Evolutionary conservation across 2,113 vertebrate genomes (phyloP).

Genomic region (Hypocryptadius cinnamomeus): DNA sequence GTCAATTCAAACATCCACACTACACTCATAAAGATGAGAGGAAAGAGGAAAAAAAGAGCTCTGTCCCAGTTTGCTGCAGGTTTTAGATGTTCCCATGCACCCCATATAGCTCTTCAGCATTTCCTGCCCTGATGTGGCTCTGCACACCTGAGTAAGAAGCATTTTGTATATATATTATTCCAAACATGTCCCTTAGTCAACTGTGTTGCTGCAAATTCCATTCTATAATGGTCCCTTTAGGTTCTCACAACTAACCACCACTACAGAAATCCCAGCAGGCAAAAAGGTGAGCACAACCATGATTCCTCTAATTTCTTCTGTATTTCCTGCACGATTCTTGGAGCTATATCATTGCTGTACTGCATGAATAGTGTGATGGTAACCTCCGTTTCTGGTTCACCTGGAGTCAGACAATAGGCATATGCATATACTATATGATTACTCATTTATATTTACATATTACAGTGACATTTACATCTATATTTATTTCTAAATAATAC

Average conservation of each 20-base stretch:
- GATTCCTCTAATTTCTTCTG: not conserved
- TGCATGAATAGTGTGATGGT: not conserved
- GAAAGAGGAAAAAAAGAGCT: not conserved
- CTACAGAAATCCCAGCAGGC: not conserved
- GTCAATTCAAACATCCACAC: not conserved
- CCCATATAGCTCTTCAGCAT: not conserved
- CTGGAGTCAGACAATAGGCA: not conserved
- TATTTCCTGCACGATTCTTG: not conserved
- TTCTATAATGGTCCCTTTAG: not conserved
- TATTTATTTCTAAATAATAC: not conserved
- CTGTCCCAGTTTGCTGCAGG: not conserved
- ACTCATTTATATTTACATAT: not conserved
- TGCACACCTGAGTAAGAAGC: not conserved
- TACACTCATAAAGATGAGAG: not conserved
- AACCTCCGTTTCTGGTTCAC: not conserved
- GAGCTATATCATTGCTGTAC: not conserved
- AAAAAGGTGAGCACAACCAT: fast-evolving
- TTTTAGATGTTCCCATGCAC: not conserved
- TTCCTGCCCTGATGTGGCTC: not conserved
- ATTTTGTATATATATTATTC: not conserved
- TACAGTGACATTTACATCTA: too few relatives aligned
- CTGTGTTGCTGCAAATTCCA: not conserved
- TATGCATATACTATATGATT: not conserved
- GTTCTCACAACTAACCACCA: not conserved
- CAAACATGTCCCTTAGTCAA: not conserved